A percentile compares a stretch with the other conserved stretches of the same genome.
These are phyloP conservation scores for Apamea sordens DNA, from an alignment of 2,888 invertebrate species.

Conservation along the genomic window DNA sequence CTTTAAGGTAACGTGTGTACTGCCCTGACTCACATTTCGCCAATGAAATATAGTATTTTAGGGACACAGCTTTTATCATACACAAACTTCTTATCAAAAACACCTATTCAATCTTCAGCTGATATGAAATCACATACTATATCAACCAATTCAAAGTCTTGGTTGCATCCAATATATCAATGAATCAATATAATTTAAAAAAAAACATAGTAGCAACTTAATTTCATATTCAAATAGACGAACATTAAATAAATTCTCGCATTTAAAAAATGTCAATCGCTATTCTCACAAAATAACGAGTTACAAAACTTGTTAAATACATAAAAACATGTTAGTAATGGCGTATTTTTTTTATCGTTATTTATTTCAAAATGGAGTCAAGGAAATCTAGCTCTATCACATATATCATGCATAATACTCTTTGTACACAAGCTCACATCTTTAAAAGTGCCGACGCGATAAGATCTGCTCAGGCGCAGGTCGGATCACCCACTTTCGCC, in stretches of 20 bases:
- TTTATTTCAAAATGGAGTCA: conserved; percentile 50
- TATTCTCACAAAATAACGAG: conserved; percentile 15
- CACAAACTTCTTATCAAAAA: background rate
- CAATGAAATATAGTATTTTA: background rate
- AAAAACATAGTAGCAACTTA: conserved; percentile 10
- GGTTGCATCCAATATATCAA: background rate
- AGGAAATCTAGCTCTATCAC: conserved; percentile 56
- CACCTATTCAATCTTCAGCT: background rate
- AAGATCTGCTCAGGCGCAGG: conserved; percentile 59
- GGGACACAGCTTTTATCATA: background rate
- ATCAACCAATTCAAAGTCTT: background rate
- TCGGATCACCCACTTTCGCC: conserved; percentile 45
- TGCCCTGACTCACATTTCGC: background rate
- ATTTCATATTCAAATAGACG: conserved; percentile 44
- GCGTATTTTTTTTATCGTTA: conserved; percentile 26
- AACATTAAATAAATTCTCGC: conserved; percentile 25
- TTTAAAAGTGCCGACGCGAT: conserved; percentile 67
- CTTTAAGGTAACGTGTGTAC: too few species aligned
- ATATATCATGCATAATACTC: conserved; percentile 57
- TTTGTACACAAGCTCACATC: conserved; percentile 48
- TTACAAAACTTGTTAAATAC: conserved; percentile 43
- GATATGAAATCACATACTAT: background rate
- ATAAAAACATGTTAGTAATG: conserved; percentile 14
- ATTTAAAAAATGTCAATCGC: conserved; percentile 43
- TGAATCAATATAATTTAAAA: conserved; percentile 13